Percentiles rank a stretch among this genome's conserved stretches.
phyloP scores from a whole-genome alignment of 2,113 vertebrate genomes.

The Odontophorus gujanensis region DNA sequence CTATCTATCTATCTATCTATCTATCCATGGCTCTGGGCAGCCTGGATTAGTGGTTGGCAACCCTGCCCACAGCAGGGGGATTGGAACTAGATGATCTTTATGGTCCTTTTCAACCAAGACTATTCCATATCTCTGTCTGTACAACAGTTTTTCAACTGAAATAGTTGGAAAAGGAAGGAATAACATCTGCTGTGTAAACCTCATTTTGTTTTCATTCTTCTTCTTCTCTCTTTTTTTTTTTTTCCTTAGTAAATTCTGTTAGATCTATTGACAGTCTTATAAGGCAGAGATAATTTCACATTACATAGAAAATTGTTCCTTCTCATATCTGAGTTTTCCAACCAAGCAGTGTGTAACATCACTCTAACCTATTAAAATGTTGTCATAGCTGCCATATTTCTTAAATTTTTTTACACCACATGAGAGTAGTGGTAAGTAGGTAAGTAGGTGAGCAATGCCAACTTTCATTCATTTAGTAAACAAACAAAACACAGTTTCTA shows the following conservation, averaged over 20 bases:
- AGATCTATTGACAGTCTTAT: background rate
- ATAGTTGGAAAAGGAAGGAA: background rate
- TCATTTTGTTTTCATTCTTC: accelerated
- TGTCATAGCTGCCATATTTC: background rate
- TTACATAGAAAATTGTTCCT: background rate
- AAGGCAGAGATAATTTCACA: background rate
- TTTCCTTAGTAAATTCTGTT: background rate
- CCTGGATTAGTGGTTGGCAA: no score
- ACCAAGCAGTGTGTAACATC: background rate
- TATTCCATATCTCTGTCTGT: no score
- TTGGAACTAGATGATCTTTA: no score
- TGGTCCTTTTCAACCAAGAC: no score
- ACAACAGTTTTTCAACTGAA: background rate
- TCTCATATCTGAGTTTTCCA: background rate
- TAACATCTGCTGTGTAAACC: background rate
- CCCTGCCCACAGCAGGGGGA: no score
- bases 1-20: background rate
- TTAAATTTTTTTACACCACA: background rate
- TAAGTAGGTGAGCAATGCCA: background rate
- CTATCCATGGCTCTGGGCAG: background rate
- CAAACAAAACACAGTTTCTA: background rate
- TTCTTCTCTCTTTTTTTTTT: background rate
- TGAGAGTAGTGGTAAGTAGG: no score
- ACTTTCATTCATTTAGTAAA: background rate
- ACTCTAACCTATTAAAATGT: background rate